Base-by-base conservation (phyloP, 2,797 vertebrate genomes). In the Diglossa cyanea region DNA sequence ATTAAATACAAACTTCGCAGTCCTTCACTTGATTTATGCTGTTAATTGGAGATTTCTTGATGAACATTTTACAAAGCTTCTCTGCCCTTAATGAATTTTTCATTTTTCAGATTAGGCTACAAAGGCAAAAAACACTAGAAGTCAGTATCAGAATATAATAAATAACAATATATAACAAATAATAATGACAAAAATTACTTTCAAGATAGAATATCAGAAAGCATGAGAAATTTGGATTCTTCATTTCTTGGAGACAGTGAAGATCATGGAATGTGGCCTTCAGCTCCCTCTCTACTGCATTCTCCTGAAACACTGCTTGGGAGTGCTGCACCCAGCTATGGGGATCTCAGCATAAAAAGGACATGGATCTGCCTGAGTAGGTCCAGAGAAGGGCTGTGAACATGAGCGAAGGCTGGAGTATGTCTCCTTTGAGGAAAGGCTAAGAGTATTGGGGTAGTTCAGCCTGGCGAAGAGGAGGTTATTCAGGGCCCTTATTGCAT, bases 241-340 rank as follows among this genome's bases (percentile, higher is more conserved):
- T 68, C 18, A 21, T 77, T 37, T 66, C 7, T 26, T 89, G 30
- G 61, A 70, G 40, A 23, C 53, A 14, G 35, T 24, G 23, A 33
- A 42, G 30, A 17, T 30, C 6, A 28, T 51, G 24, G 61, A 55
- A 4, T 8, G 12, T 33, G 21, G 2, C 25, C 9, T 44, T 28
- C 7, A 70, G 33, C 6, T 47, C 2, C 7, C 7, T 11, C 28
- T 79, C 40, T 39, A 2, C 17, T 62, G 9, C 2, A 5, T 35
- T 76, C 7, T 60, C 0, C 0, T 37, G 24, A 65, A 61, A 47
- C 19, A 14, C 13, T 5, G 2, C 13, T 19, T n/a, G 8, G 19
- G 19, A 67, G 7, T 50, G 20, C 15, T 68, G 35, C 23, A 14
- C 10, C 16, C 42, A 82, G n/a, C 16, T 51, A 26, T 55, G n/a